These are phyloP conservation scores for Mus spicilegus DNA, from an alignment of 2,113 vertebrate genomes.

Conservation along the genomic window DNA sequence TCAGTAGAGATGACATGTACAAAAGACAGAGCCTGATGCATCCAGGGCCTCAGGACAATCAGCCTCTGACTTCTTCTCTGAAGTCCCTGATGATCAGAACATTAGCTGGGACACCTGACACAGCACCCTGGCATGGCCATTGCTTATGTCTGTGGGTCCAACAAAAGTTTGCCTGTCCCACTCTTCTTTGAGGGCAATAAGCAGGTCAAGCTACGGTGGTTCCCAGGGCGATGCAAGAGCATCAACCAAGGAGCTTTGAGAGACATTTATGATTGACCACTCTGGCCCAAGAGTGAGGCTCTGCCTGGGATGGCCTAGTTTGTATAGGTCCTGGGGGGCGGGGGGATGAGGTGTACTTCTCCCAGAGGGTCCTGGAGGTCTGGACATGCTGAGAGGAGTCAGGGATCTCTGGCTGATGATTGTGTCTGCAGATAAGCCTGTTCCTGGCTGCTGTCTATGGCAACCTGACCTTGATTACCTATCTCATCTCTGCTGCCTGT, in stretches of 20 bases:
- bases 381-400: background rate
- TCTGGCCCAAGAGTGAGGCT: background rate
- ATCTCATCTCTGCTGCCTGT: accelerated
- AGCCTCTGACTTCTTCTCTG: no score
- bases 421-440: accelerated
- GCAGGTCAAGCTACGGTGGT: background rate
- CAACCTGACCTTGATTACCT: background rate
- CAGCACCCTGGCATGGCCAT: accelerated
- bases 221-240: accelerated
- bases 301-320: accelerated
- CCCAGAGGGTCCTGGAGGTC: background rate
- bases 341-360: background rate
- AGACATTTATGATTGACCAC: accelerated
- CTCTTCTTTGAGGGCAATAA: accelerated
- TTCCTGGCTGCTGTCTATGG: accelerated
- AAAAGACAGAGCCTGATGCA: no score
- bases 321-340: background rate
- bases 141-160: background rate
- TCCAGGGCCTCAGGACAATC: background rate
- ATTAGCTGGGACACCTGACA: accelerated
- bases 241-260: accelerated
- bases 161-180: background rate
- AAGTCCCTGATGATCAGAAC: no score
- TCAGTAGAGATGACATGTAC: accelerated
- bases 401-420: background rate